Conservation (phyloP, 2,888 invertebrate genomes). For the Rotaria sp. region DNA sequence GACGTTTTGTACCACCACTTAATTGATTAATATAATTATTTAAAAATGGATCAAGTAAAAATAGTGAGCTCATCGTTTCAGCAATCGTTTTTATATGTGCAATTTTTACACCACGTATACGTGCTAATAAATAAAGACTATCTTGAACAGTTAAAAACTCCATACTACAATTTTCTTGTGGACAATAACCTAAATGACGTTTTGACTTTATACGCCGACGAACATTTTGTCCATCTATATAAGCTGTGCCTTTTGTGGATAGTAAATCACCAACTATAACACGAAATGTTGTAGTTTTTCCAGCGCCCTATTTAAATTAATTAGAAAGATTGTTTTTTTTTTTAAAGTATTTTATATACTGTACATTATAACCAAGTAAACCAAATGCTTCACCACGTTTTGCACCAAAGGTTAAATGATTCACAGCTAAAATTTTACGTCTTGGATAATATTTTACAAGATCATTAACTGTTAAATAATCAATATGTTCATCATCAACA, state of each 20-base stretch:
- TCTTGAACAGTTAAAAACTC: background rate
- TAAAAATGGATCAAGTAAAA: background rate
- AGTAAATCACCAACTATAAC: background rate
- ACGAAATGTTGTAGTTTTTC: conserved; percentile 6
- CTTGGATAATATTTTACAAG: conserved; percentile 5
- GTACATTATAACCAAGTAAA: conserved; percentile 9
- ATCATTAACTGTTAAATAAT: background rate
- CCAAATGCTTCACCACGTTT: conserved; percentile 19
- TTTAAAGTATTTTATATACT: too few species aligned
- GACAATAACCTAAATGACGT: background rate
- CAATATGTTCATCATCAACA: background rate
- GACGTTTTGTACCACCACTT: conserved; percentile 55
- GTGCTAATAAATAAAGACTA: background rate
- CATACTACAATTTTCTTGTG: background rate
- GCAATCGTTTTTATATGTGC: background rate
- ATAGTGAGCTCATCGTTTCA: background rate
- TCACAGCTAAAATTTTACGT: background rate
- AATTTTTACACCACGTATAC: background rate
- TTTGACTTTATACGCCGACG: background rate
- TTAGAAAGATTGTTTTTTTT: too few species aligned
- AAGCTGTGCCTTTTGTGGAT: background rate
- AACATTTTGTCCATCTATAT: background rate
- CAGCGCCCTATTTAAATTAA: background rate
- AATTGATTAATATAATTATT: conserved; percentile 44
- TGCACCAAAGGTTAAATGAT: conserved; percentile 25